Evolutionary conservation across 2,888 invertebrate species (phyloP), one percentile per base, ranked within the genome.

Genomic region (Thalpophila matura): DNA sequence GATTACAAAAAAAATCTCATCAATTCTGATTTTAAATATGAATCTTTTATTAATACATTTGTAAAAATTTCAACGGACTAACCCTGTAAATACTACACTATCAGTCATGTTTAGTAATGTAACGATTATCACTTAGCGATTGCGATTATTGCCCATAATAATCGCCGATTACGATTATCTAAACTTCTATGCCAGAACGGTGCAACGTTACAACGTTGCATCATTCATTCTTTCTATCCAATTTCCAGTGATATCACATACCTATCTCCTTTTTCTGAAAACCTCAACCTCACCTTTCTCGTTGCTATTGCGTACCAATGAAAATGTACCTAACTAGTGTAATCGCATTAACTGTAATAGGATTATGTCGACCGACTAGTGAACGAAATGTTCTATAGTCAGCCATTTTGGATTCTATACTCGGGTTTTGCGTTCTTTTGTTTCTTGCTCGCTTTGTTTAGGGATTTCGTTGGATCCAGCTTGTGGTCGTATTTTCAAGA

Each of bases 331-430:
- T 68, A 63, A 74, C 74, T 66, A 72, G 50, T 54, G 50, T 74
- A 80, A 80, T 79, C 77, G 72, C 55, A 78, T 80, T 75, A 74
- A 45, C 42, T 4, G 26, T 77, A 80, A 80, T 77, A 72, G 77
- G 80, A 80, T 80, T 80, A 74, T 53, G 27, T 61, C 26, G 53
- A 59, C 46, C 58, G 64, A 64, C 42, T 64, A 57, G 57, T 63
- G 62, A 71, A 75, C 63, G 63, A 77, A 77, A 76, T 63, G 76
- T 70, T 56, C 58, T 50, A 65, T 29, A 35, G 47, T 18, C 56
- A 63, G 60, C 70, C 62, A 68, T 78, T 78, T 65, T 51, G 62
- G 62, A 49, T 61, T 63, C 60, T 56, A 58, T 62, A 43, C 51
- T 43, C 29, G 42, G 67, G 53, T 63, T 58, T 60, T 49, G n/a